phyloP scores from a whole-genome alignment of 2,888 invertebrate genomes.

The Monochamus alternatus region DNA sequence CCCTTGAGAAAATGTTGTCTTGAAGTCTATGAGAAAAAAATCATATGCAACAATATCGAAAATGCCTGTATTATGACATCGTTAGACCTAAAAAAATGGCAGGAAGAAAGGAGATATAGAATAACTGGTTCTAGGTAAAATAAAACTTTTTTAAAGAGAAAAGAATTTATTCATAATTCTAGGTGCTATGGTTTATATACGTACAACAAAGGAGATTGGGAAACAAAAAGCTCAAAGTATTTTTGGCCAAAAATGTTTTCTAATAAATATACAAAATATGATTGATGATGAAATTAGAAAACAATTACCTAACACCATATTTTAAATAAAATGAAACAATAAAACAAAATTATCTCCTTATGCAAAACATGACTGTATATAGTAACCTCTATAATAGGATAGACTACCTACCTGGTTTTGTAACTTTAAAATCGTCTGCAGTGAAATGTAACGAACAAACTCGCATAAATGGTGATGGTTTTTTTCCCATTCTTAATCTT shows the following conservation, averaged over 20 bases:
- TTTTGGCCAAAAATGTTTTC: constrained; percentile 2
- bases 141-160: not conserved
- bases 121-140: constrained; percentile 11
- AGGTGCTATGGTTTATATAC: constrained; percentile 4
- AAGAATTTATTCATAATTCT: not conserved
- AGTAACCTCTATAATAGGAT: too few relatives aligned
- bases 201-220: not conserved
- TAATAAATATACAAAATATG: constrained; percentile 8
- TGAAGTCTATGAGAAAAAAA: not conserved
- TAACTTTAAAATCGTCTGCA: not conserved
- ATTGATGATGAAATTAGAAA: too few relatives aligned
- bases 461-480: not conserved
- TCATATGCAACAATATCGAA: not conserved
- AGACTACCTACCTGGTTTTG: too few relatives aligned
- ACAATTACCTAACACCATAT: too few relatives aligned
- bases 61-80: not conserved
- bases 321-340: too few relatives aligned
- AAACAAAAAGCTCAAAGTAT: not conserved
- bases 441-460: not conserved
- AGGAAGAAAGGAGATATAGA: constrained; percentile 7
- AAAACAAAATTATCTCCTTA: too few relatives aligned
- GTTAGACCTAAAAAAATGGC: not conserved
- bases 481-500: not conserved
- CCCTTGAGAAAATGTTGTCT: not conserved
- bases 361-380: too few relatives aligned